These are phyloP conservation scores for Acholoe squamosa DNA, from an alignment of 2,888 invertebrate species.

Conservation along the genomic window DNA sequence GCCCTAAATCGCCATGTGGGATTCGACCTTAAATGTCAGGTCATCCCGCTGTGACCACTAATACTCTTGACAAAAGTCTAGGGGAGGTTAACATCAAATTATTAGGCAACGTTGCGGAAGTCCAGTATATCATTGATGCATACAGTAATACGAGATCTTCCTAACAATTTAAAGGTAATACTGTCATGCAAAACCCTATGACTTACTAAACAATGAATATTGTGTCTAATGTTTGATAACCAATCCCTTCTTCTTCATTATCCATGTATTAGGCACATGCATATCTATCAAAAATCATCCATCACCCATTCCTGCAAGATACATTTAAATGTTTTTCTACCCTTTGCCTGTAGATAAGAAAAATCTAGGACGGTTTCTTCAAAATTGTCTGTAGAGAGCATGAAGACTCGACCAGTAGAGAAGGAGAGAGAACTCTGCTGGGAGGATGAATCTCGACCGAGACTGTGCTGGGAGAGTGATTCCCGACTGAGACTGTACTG, in stretches of 20 bases:
- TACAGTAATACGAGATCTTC: too few species aligned
- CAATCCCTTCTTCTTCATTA: background rate
- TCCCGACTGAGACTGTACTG: conserved; percentile 17
- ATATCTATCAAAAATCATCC: background rate
- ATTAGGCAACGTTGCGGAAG: too few species aligned
- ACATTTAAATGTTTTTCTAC: background rate
- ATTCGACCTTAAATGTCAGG: too few species aligned
- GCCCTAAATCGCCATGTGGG: too few species aligned
- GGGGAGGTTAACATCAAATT: too few species aligned
- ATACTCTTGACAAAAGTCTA: too few species aligned
- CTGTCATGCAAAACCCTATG: background rate
- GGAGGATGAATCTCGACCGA: background rate
- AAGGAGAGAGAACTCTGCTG: background rate
- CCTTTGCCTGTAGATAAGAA: background rate
- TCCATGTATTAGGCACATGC: background rate
- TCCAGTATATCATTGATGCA: too few species aligned
- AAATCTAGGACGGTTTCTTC: background rate
- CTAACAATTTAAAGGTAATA: background rate
- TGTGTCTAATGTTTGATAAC: background rate
- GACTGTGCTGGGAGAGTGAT: background rate
- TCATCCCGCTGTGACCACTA: too few species aligned
- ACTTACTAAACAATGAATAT: background rate
- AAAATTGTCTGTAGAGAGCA: background rate
- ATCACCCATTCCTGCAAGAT: background rate
- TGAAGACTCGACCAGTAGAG: background rate